A percentile compares a stretch with the other conserved stretches of the same genome.
Evolutionary conservation across 2,113 vertebrate species (phyloP).

Genomic region (Mugil cephalus): DNA sequence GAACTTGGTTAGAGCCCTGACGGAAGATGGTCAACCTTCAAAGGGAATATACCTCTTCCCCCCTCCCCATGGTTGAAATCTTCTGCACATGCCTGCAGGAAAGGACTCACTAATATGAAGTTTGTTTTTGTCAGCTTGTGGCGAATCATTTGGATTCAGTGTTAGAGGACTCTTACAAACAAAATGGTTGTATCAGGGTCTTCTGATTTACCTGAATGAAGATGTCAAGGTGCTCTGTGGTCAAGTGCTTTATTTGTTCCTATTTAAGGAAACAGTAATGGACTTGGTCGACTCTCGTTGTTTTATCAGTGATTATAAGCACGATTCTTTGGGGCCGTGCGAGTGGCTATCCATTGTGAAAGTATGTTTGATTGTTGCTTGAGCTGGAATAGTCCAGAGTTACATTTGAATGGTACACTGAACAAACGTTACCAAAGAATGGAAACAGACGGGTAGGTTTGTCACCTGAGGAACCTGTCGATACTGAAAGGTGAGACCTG

Average conservation of each 20-base stretch:
- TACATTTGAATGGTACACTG: background rate
- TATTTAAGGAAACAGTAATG: fast-evolving
- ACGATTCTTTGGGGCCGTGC: slow-evolving; percentile 66
- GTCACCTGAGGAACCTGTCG: slow-evolving; percentile 54
- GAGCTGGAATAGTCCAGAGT: slow-evolving; percentile 48
- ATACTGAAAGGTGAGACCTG: fast-evolving
- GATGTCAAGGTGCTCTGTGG: fast-evolving
- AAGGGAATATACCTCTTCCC: slow-evolving; percentile 76
- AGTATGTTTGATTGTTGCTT: slow-evolving; percentile 70
- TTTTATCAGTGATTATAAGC: slow-evolving; percentile 58
- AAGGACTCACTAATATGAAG: background rate
- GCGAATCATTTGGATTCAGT: background rate
- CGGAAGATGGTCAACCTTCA: slow-evolving; percentile 48
- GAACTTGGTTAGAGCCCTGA: no score
- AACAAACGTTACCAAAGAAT: background rate
- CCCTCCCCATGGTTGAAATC: slow-evolving; percentile 77
- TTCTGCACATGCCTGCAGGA: slow-evolving; percentile 78
- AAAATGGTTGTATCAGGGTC: background rate
- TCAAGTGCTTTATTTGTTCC: background rate
- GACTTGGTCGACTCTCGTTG: background rate
- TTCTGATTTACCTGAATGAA: slow-evolving; percentile 61
- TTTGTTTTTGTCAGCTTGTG: background rate
- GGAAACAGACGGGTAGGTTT: background rate
- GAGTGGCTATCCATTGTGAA: slow-evolving; percentile 76
- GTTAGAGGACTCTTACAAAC: background rate